Evolutionary conservation across 2,888 invertebrate genomes (phyloP).

Genomic region (Achlya flavicornis): DNA sequence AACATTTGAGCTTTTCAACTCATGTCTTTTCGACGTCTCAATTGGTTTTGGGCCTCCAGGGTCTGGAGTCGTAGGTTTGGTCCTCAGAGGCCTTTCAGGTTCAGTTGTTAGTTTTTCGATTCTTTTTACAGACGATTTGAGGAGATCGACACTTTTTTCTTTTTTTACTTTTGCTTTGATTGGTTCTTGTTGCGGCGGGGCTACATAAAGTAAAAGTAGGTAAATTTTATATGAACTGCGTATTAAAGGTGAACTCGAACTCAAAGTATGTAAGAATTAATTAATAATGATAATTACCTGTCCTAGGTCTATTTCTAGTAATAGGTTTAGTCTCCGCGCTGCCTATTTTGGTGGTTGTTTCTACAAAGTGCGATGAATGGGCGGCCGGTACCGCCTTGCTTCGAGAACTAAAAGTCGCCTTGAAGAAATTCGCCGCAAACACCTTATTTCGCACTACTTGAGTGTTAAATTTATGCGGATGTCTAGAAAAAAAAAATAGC

Average conservation of each 20-base stretch:
- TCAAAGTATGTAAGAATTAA: neutral
- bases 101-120: slow-evolving; percentile 51
- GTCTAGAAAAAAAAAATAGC: slow-evolving; percentile 45
- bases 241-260: neutral
- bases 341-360: slow-evolving; percentile 78
- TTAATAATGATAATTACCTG: slow-evolving; percentile 50
- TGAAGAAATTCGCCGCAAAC: slow-evolving; percentile 75
- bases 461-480: slow-evolving; percentile 39
- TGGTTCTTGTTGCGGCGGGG: slow-evolving; percentile 45
- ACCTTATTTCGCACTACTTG: slow-evolving; percentile 49
- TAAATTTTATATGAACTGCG: neutral
- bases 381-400: slow-evolving; percentile 73
- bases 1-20: slow-evolving; percentile 58
- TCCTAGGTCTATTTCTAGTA: slow-evolving; percentile 76
- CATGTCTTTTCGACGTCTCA: slow-evolving; percentile 50
- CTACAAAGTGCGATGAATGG: slow-evolving; percentile 48
- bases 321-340: slow-evolving; percentile 80
- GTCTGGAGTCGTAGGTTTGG: slow-evolving; percentile 55
- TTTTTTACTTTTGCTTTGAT: slow-evolving; percentile 52
- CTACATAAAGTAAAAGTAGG: slow-evolving; percentile 33
- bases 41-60: slow-evolving; percentile 49
- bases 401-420: slow-evolving; percentile 76
- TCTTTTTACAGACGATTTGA: slow-evolving; percentile 46
- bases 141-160: slow-evolving; percentile 43
- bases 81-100: slow-evolving; percentile 61